Evolutionary conservation across 2,113 vertebrate genomes (phyloP), one percentile per base, ranked within the genome.

Genomic region (Caranx ignobilis): DNA sequence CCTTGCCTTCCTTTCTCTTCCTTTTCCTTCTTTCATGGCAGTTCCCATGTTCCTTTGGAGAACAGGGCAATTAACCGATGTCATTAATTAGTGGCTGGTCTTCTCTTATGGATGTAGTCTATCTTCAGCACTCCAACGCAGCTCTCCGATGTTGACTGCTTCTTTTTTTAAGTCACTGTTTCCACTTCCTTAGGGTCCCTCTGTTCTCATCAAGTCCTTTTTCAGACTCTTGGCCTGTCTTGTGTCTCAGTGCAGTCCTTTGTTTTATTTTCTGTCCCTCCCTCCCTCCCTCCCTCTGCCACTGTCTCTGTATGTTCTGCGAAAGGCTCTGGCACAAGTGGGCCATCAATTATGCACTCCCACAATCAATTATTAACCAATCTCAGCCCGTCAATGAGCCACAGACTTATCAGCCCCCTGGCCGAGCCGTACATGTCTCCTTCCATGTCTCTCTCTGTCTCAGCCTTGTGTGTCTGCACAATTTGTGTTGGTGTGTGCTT

Each of bases 291-390:
- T 75, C 31, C 48, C 43, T 68, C 37, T 13, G 41, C 77, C 67
- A 19, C 57, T 56, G 77, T 74, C 78, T 89, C 71, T 90, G 83
- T 86, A 70, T 88, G 85, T 83, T 85, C 82, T 79, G 79, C 11
- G n/a, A 90, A 81, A 79, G 64, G 34, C 79, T 89, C 80, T 88
- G 87, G 88, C 89, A 87, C 90, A 92, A 94, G 86, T 86, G 87
- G 86, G 37, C 78, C 86, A 94, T 93, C 84, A 94, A 91, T 94
- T 92, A 94, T 93, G 91, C 85, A 94, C 88, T 82, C 62, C 72
- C 69, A 32, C 74, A 75, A 93, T 94, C 88, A 94, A 94, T 95
- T 92, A 94, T 94, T 94, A 94, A 92, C 84, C 88, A 90, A 87
- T 92, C 88, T 75, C 75, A 66, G 63, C 72, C 79, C 75, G 69